phyloP scores from a whole-genome alignment of 2,113 vertebrate genomes.

The Pleuronectes platessa region DNA sequence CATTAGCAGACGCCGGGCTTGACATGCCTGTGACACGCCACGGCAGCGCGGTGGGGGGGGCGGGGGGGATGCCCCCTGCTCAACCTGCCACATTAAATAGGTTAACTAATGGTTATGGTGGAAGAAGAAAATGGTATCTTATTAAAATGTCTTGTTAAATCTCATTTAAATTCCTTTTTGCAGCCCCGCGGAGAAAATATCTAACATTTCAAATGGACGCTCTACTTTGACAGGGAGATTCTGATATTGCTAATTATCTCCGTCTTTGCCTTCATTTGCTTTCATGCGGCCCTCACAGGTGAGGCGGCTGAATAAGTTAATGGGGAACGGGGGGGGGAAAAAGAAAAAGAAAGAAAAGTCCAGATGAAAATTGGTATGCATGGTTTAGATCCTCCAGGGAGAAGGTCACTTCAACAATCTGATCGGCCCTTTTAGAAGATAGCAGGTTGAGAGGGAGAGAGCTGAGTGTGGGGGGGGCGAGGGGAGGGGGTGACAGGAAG shows the following conservation, averaged over 20 bases:
- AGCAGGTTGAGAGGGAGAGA: conserved; percentile 53
- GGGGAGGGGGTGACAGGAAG: conserved; percentile 57
- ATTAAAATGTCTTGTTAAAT: conserved; percentile 73
- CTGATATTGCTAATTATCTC: conserved; percentile 76
- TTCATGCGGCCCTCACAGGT: conserved; percentile 69
- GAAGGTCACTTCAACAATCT: conserved; percentile 80
- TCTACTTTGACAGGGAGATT: conserved; percentile 68
- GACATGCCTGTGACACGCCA: conserved; percentile 51
- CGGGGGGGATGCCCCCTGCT: conserved; percentile 59
- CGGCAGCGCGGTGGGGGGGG: conserved; percentile 26
- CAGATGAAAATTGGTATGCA: conserved; percentile 71
- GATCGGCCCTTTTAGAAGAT: conserved; percentile 67
- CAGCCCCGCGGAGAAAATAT: conserved; percentile 56
- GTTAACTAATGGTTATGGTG: conserved; percentile 73
- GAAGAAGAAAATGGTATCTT: conserved; percentile 60
- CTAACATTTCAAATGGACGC: conserved; percentile 73
- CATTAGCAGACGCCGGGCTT: conserved; percentile 45
- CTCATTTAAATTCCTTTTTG: conserved; percentile 70
- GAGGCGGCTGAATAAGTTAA: conserved; percentile 72
- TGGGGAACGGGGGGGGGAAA: conserved; percentile 10
- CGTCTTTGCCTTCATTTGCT: conserved; percentile 68
- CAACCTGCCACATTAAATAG: conserved; percentile 75
- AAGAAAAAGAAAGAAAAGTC: conserved; percentile 6
- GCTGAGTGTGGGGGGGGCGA: background rate
- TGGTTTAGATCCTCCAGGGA: conserved; percentile 62